Evolutionary conservation across 2,113 vertebrate genomes (phyloP), one percentile per base, ranked within the genome.

Genomic region (Channa argus): DNA sequence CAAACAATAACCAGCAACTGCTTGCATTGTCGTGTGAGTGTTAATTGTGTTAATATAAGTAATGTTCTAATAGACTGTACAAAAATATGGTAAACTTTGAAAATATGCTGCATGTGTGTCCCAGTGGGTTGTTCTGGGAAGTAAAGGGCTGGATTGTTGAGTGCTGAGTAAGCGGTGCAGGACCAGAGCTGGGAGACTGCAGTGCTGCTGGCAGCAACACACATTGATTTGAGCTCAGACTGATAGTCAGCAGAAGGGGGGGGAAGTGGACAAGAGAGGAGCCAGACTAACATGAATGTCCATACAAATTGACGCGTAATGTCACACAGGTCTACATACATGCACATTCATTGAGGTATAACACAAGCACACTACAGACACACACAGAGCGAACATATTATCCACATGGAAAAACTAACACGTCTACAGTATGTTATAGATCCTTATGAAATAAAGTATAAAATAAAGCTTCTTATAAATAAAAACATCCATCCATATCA

Each of bases 141-240:
- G 75, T 84, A 60, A 78, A 71, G 63, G 45, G 46, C 46, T 70
- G 75, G 63, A 83, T 65, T 47, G 69, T 51, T 50, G 55, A 88
- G 43, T 91, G 92, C 93, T 93, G 93, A 93, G 82, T 94, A 92
- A 93, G 92, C 89, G 39, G 73, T 83, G 87, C 85, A 85, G 85
- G 86, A 61, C 56, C 51, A 60, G 61, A 80, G 82, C 74, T 82
- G 74, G 58, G 87, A 89, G 90, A 94, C 90, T 92, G 93, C 92
- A 93, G 90, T 92, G 83, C 89, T 92, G 82, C 86, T 88, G 81
- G 78, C 80, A 89, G 77, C 82, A 86, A 80, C 79, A 77, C 56
- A 86, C 77, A 80, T 63, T 78, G 64, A 90, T 79, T 60, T 60
- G 43, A 80, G 79, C 77, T 89, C 75, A 78, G 72, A 86, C 77